Evolutionary conservation across 2,113 vertebrate genomes (phyloP).

Genomic region (Speoplatyrhinus poulsoni): DNA sequence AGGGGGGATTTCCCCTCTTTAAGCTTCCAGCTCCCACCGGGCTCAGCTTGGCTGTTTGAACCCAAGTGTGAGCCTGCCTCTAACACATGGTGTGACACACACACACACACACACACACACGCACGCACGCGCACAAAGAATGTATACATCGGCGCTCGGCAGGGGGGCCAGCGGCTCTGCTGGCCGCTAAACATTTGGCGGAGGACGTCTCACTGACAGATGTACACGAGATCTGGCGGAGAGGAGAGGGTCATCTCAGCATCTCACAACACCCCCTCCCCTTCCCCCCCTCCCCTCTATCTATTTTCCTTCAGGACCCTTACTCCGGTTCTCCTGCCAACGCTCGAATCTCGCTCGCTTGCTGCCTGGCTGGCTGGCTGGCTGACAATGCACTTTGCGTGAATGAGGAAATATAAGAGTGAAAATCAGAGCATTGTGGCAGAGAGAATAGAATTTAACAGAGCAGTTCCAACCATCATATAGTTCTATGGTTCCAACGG

Average conservation of each 20-base stretch:
- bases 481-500: no score
- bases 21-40: conserved; percentile 73
- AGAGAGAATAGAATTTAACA: no score
- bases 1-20: conserved; percentile 70
- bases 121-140: conserved; percentile 39
- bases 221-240: conserved; percentile 57
- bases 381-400: conserved; percentile 31
- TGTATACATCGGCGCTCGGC: conserved; percentile 55
- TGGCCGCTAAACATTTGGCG: conserved; percentile 64
- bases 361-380: conserved; percentile 34
- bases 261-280: conserved; percentile 16
- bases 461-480: no score
- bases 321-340: conserved; percentile 26
- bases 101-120: conserved; percentile 8
- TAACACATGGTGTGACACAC: conserved; percentile 66
- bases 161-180: conserved; percentile 43
- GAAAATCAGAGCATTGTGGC: conserved; percentile 48
- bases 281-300: conserved; percentile 13
- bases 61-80: conserved; percentile 70
- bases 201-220: conserved; percentile 63
- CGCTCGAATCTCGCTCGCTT: neutral
- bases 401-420: conserved; percentile 19
- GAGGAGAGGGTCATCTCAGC: conserved; percentile 56
- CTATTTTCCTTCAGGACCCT: conserved; percentile 20
- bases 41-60: conserved; percentile 67